These are phyloP conservation scores for Chondrilla cf. caribensis DNA, from an alignment of 37 sponge, comb jelly and placozoan species.

Conservation along the genomic window DNA sequence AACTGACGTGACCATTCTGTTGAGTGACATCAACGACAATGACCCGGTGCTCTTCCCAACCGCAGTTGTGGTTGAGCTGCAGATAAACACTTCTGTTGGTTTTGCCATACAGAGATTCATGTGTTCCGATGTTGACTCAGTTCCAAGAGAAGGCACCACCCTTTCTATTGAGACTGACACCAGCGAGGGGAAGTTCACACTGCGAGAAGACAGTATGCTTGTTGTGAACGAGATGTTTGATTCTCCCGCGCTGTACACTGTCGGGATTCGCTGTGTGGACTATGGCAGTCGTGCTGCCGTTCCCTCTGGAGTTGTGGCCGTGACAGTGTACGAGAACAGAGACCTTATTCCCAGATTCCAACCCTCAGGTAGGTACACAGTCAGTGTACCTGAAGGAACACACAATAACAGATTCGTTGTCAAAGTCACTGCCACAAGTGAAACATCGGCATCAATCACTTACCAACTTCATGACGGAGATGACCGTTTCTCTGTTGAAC, in stretches of 20 bases:
- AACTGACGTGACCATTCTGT: conserved; percentile 25
- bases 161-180: conserved; percentile 37
- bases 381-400: not conserved
- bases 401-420: not conserved
- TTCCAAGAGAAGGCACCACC: conserved; percentile 17
- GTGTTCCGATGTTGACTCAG: conserved; percentile 46
- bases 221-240: conserved; percentile 24
- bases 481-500: not conserved
- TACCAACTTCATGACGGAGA: not conserved
- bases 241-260: not conserved
- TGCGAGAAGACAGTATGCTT: conserved; percentile 28
- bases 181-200: conserved; percentile 28
- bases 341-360: not conserved
- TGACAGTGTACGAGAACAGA: conserved; percentile 12
- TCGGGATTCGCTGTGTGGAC: not conserved
- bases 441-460: not conserved
- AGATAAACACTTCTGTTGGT: conserved; percentile 11
- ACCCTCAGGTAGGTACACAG: not conserved
- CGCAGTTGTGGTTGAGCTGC: conserved; percentile 6
- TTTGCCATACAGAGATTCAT: conserved; percentile 37
- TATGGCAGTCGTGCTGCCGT: not conserved
- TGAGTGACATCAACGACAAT: conserved; percentile 50
- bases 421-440: not conserved
- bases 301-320: not conserved
- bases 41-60: conserved; percentile 43